Conservation (phyloP, 2,888 invertebrate genomes). For the Lymantria dispar region DNA sequence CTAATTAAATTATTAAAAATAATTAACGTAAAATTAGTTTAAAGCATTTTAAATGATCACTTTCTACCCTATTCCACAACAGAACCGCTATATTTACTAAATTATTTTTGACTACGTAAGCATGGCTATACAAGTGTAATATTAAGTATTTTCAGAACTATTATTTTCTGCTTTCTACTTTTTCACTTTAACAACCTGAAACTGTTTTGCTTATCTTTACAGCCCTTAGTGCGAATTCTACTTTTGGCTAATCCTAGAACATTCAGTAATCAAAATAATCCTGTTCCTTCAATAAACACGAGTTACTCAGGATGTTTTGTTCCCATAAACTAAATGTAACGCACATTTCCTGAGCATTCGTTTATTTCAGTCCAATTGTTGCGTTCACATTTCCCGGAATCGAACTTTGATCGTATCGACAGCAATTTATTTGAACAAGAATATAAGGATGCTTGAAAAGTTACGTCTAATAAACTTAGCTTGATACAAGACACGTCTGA, state of each 20-base stretch:
- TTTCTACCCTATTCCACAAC: no score
- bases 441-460: constrained; percentile 2
- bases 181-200: background rate
- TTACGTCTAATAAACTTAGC: background rate
- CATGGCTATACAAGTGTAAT: background rate
- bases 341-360: constrained; percentile 12
- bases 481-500: background rate
- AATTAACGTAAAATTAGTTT: no score
- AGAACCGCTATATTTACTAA: no score
- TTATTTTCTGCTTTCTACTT: background rate
- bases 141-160: background rate
- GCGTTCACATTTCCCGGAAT: constrained; percentile 38
- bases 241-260: background rate
- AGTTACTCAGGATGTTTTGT: constrained; percentile 34
- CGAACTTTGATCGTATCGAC: constrained; percentile 11
- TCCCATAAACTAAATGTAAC: constrained; percentile 23
- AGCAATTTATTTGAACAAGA: constrained; percentile 8
- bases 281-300: background rate
- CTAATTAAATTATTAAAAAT: no score
- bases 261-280: background rate
- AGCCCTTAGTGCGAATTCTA: background rate
- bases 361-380: constrained; percentile 38
- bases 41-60: no score
- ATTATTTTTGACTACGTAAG: no score
- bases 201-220: no score